Conservation (phyloP, 2,797 vertebrate genomes). For the Arrhamphus sclerolepis region DNA sequence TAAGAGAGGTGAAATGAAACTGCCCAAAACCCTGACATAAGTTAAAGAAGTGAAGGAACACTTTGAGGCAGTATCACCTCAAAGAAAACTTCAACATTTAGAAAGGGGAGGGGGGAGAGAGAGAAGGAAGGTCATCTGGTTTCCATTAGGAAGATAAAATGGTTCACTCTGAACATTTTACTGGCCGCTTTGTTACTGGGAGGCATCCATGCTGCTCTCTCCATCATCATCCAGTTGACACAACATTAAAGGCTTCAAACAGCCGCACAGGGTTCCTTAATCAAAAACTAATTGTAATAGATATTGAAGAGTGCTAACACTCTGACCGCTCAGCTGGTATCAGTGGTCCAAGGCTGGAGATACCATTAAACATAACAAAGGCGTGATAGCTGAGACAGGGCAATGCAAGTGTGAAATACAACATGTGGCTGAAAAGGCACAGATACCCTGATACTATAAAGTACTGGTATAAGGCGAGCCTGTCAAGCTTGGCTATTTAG, state of each 20-base stretch:
- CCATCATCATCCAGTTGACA: slow-evolving; percentile 97
- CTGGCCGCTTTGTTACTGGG: slow-evolving; percentile 94
- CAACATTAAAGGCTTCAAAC: slow-evolving; percentile 97
- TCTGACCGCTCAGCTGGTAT: slow-evolving; percentile 90
- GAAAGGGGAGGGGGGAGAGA: slow-evolving; percentile 55
- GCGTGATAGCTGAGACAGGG: slow-evolving; percentile 86
- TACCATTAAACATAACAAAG: slow-evolving; percentile 93
- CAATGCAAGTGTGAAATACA: slow-evolving; percentile 89
- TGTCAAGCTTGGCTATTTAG: slow-evolving; percentile 77
- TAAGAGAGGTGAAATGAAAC: slow-evolving; percentile 54
- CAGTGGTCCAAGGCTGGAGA: slow-evolving; percentile 86
- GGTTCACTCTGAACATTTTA: slow-evolving; percentile 96
- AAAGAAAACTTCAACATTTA: slow-evolving; percentile 91
- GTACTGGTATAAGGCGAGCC: slow-evolving; percentile 78
- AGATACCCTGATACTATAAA: slow-evolving; percentile 83
- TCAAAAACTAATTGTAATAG: slow-evolving; percentile 99
- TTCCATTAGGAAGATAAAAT: slow-evolving; percentile 99
- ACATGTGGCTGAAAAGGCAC: slow-evolving; percentile 80
- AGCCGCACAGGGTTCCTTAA: slow-evolving; percentile 92
- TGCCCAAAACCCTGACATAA: slow-evolving; percentile 57
- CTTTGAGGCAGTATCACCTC: slow-evolving; percentile 71
- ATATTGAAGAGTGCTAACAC: slow-evolving; percentile 98
- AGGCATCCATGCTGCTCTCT: slow-evolving; percentile 91
- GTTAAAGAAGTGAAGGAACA: slow-evolving; percentile 70
- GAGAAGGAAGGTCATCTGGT: slow-evolving; percentile 91